Percentiles rank a stretch among this genome's conserved stretches.
These are phyloP conservation scores for Neosilurus hyrtlii DNA, from an alignment of 2,797 vertebrate species.

Conservation along the genomic window DNA sequence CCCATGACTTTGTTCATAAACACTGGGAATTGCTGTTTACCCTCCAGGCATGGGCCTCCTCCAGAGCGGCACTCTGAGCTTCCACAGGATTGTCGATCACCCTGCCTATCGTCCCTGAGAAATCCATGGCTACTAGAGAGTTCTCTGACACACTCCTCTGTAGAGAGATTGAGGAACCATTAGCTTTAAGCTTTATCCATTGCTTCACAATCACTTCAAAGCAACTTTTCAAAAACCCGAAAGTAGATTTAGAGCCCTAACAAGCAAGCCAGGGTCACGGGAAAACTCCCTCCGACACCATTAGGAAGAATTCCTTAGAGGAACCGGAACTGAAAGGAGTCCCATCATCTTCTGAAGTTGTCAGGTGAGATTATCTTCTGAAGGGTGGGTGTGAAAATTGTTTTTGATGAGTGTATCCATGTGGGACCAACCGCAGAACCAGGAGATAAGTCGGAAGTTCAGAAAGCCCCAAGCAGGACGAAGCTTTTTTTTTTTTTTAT, in stretches of 20 bases:
- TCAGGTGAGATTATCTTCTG: background rate
- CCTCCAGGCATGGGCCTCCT: constrained; percentile 97
- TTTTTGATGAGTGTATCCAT: background rate
- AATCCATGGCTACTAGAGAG: constrained; percentile 98
- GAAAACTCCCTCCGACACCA: background rate
- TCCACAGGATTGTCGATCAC: constrained; percentile 96
- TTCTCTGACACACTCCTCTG: constrained; percentile 98
- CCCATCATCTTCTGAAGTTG: background rate
- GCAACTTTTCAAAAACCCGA: background rate
- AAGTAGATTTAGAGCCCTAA: background rate
- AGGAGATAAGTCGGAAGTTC: background rate
- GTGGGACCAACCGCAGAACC: background rate
- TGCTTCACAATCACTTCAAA: background rate
- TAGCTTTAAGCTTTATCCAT: background rate
- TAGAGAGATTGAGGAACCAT: constrained; percentile 44
- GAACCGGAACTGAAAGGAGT: background rate
- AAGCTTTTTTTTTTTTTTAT: background rate
- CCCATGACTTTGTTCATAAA: background rate
- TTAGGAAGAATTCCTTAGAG: background rate
- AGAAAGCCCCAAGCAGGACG: background rate
- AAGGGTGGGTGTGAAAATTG: background rate
- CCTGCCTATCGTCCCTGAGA: constrained; percentile 92
- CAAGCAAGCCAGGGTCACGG: background rate
- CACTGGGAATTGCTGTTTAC: constrained; percentile 68
- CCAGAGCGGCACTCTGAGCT: constrained; percentile 93